Conservation (phyloP, 2,113 vertebrate genomes). For the Promerops cafer region DNA sequence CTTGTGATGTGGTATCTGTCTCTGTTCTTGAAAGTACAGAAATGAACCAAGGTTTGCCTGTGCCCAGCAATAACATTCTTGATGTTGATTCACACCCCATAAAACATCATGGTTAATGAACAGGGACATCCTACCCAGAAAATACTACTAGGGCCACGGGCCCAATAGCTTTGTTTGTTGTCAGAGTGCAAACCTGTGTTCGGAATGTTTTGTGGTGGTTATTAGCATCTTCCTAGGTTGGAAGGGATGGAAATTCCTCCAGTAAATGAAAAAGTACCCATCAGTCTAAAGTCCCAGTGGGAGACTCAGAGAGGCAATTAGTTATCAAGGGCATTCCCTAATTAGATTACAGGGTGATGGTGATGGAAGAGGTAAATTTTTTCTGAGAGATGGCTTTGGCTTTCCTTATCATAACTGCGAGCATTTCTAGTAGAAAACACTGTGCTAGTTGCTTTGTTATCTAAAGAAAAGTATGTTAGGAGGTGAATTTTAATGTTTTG, state of each 20-base stretch:
- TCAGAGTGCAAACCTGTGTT: background rate
- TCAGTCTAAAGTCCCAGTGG: background rate
- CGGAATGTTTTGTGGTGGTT: background rate
- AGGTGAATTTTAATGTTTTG: background rate
- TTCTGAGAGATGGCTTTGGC: background rate
- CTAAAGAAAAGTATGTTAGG: background rate
- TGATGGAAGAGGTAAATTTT: background rate
- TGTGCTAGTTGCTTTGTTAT: background rate
- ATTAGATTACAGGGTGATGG: background rate
- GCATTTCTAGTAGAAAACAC: background rate
- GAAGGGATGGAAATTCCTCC: background rate
- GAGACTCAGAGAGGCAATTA: background rate
- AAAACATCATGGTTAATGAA: background rate
- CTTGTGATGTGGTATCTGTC: background rate
- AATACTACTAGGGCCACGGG: background rate
- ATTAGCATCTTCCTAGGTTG: background rate
- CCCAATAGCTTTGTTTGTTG: background rate
- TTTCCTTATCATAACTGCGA: background rate
- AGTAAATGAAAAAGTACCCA: background rate
- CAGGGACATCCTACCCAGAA: background rate
- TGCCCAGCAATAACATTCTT: background rate
- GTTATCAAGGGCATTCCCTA: background rate
- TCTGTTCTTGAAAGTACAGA: background rate
- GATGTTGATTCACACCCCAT: background rate
- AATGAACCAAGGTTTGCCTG: background rate